phyloP scores from a whole-genome alignment of 64 coral and sea anemone genomes.

The Stichodactyla mertensii region DNA sequence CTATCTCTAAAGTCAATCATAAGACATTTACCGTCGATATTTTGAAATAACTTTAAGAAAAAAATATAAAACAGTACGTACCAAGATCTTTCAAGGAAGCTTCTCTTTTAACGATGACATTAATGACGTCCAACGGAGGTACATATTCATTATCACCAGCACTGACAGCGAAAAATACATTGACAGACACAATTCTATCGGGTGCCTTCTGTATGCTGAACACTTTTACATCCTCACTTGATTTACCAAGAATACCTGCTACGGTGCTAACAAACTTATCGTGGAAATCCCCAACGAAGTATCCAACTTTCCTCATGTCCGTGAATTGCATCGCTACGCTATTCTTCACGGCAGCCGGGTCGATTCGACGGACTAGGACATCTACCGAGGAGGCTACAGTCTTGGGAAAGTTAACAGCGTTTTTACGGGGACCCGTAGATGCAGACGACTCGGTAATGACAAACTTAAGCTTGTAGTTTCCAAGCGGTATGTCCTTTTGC shows the following conservation, averaged over 20 bases:
- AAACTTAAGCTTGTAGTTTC: constrained; percentile 21
- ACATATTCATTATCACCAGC: background rate
- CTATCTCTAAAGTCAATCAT: too few species aligned
- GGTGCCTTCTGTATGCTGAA: constrained; percentile 77
- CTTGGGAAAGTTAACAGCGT: constrained; percentile 41
- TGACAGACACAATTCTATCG: constrained; percentile 22
- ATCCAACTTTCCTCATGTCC: constrained; percentile 49
- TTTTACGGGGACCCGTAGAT: background rate
- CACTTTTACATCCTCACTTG: constrained; percentile 29
- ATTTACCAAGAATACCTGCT: constrained; percentile 24
- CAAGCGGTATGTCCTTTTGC: constrained; percentile 26
- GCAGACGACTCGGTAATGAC: constrained; percentile 11
- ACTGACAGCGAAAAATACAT: constrained; percentile 63
- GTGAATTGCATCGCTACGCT: constrained; percentile 71
- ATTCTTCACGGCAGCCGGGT: constrained; percentile 51
- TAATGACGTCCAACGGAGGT: constrained; percentile 22
- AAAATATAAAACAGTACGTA: constrained; percentile 13
- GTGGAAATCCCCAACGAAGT: constrained; percentile 74
- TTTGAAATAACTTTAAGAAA: background rate
- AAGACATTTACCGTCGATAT: too few species aligned
- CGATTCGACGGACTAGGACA: constrained; percentile 51
- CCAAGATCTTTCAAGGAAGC: constrained; percentile 18
- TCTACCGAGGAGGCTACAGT: constrained; percentile 53
- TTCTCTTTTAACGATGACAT: constrained; percentile 6
- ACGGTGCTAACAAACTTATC: constrained; percentile 17